Evolutionary conservation across 2,888 invertebrate genomes (phyloP).

Genomic region (Drosophila vallismaia): DNA sequence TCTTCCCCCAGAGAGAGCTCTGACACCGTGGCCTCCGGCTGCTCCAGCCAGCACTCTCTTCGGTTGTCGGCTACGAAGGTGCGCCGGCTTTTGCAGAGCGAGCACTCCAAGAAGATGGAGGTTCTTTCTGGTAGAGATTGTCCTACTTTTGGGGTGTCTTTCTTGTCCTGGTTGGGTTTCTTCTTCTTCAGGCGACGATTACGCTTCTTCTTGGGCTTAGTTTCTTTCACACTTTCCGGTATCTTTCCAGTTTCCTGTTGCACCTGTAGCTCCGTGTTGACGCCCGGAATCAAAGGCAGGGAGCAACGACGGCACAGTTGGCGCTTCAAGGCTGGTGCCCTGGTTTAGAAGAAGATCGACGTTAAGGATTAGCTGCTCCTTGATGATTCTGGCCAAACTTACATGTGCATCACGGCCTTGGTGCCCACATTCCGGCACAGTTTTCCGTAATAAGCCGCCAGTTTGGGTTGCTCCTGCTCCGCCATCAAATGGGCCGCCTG

Average conservation of each 20-base stretch:
- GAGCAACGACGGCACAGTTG: constrained; percentile 82
- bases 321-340: constrained; percentile 82
- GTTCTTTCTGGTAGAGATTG: constrained; percentile 14
- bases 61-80: constrained; percentile 71
- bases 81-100: constrained; percentile 70
- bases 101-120: constrained; percentile 68
- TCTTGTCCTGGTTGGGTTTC: neutral
- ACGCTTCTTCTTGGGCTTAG: constrained; percentile 16
- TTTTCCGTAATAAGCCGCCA: constrained; percentile 82
- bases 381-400: constrained; percentile 33
- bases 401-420: constrained; percentile 82
- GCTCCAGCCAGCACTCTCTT: constrained; percentile 82
- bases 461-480: constrained; percentile 63
- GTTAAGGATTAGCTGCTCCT: neutral
- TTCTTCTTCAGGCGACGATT: constrained; percentile 28
- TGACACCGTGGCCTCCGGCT: constrained; percentile 73
- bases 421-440: constrained; percentile 81
- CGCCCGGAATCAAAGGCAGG: constrained; percentile 74
- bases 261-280: constrained; percentile 72
- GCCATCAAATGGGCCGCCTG: constrained; percentile 83
- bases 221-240: neutral
- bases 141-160: neutral
- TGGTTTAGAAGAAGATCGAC: constrained; percentile 33
- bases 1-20: constrained; percentile 37
- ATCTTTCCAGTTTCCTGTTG: neutral